These are phyloP conservation scores for Ceratosolen solmsi DNA, from an alignment of 1,140 invertebrate genomes.

Conservation along the genomic window DNA sequence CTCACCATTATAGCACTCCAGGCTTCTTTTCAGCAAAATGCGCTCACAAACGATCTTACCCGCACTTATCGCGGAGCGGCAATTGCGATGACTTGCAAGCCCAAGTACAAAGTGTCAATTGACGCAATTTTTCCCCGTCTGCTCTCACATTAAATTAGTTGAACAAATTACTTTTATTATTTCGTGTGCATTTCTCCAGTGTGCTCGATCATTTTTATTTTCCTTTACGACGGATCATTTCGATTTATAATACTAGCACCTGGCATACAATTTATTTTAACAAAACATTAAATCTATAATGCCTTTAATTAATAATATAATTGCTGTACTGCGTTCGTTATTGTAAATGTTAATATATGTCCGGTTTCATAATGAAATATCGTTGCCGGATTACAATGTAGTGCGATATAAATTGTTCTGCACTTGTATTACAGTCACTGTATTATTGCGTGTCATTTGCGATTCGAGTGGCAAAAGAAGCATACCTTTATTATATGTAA, in stretches of 20 bases:
- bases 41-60: neutral
- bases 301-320: neutral
- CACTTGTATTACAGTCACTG: neutral
- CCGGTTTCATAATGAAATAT: neutral
- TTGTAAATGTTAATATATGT: neutral
- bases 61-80: neutral
- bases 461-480: neutral
- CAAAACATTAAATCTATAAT: neutral
- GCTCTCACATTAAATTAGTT: too few species aligned
- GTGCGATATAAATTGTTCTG: neutral
- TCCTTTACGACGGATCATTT: neutral
- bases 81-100: neutral
- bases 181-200: too few species aligned
- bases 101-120: neutral
- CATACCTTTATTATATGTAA: constrained; percentile 2
- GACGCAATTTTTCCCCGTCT: neutral
- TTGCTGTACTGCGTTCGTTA: neutral
- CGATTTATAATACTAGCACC: neutral
- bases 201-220: neutral
- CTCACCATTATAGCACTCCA: neutral
- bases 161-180: too few species aligned
- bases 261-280: neutral
- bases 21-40: neutral
- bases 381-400: too few species aligned
- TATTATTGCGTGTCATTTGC: neutral